These are phyloP conservation scores for Tapirus indicus DNA, from an alignment of 2,797 vertebrate species.

Conservation along the genomic window DNA sequence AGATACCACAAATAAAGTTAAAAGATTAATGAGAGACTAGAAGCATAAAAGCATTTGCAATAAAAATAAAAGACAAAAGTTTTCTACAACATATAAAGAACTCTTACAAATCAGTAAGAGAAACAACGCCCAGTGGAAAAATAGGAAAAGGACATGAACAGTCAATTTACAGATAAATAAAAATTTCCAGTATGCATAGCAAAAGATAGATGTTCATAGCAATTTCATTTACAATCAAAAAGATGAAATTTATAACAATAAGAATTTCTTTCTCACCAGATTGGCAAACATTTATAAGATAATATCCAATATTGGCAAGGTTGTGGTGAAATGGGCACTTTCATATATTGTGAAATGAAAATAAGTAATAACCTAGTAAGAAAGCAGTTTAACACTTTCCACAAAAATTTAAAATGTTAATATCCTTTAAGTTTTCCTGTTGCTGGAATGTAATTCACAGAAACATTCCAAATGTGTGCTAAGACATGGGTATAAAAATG, in stretches of 20 bases:
- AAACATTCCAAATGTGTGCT: background rate
- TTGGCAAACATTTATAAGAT: background rate
- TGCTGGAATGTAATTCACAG: background rate
- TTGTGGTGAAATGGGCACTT: background rate
- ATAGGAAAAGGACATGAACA: background rate
- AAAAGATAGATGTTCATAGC: background rate
- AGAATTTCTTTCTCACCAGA: background rate
- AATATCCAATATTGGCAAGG: background rate
- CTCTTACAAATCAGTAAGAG: background rate
- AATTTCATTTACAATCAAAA: background rate
- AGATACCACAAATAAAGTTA: background rate
- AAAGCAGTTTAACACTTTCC: too few species aligned
- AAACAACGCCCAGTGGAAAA: background rate
- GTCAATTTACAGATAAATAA: background rate
- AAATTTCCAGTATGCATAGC: background rate
- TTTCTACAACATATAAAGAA: background rate
- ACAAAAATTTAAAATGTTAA: background rate
- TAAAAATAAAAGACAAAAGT: background rate
- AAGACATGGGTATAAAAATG: background rate
- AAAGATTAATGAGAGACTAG: background rate
- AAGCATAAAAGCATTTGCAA: background rate
- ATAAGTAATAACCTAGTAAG: too few species aligned
- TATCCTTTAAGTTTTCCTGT: background rate
- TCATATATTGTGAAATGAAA: background rate
- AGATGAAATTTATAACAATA: background rate